Evolutionary conservation across 2,113 vertebrate genomes (phyloP).

Genomic region (Ictalurus punctatus): DNA sequence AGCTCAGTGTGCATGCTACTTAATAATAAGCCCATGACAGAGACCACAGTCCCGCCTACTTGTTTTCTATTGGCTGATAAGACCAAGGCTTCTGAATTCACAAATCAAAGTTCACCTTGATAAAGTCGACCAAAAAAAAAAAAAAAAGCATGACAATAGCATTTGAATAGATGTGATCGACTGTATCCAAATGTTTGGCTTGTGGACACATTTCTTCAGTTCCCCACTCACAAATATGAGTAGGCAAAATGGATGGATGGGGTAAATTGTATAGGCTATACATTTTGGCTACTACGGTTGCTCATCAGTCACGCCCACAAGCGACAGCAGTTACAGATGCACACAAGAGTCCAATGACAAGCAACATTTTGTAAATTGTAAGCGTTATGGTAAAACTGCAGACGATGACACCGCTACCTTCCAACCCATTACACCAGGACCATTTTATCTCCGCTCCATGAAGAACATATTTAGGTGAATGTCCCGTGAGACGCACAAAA

Average conservation of each 20-base stretch:
- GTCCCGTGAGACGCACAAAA: background rate
- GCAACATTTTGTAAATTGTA: too few relatives aligned
- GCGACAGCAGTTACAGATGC: too few relatives aligned
- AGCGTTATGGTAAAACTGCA: too few relatives aligned
- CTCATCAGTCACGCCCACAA: too few relatives aligned
- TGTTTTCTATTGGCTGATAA: background rate
- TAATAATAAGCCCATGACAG: background rate
- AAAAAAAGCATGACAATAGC: background rate
- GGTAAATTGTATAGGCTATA: too few relatives aligned
- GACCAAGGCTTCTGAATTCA: background rate
- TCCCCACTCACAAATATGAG: too few relatives aligned
- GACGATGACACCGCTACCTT: background rate
- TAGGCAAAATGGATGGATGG: too few relatives aligned
- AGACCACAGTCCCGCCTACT: background rate
- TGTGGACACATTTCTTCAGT: background rate
- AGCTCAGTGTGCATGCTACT: too few relatives aligned
- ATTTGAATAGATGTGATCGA: background rate
- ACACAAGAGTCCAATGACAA: too few relatives aligned
- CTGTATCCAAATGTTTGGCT: background rate
- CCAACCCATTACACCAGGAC: background rate
- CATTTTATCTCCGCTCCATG: too few relatives aligned
- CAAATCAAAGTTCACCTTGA: background rate
- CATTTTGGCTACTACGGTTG: too few relatives aligned
- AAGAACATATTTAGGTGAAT: background rate
- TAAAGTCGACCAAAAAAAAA: too few relatives aligned